These are phyloP conservation scores for Charaxes varanes DNA, from an alignment of 1,140 invertebrate species.

Conservation along the genomic window DNA sequence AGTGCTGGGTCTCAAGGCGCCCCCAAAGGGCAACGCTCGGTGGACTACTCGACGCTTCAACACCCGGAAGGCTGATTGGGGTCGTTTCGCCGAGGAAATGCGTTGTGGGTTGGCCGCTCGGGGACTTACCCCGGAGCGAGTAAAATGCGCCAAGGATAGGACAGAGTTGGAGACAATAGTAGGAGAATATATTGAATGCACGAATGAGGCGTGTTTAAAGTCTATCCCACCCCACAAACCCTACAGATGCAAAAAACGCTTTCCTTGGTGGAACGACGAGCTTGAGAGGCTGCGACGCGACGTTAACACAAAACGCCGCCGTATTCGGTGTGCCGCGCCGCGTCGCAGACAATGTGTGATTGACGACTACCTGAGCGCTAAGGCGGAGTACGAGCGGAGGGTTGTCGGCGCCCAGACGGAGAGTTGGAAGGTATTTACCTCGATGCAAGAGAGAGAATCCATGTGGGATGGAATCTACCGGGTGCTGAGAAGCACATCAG, in stretches of 20 bases:
- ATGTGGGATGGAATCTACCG: neutral
- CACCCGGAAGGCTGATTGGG: no score
- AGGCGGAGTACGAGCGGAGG: no score
- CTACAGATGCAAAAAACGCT: no score
- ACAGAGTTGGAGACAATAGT: neutral
- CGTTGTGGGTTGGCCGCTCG: no score
- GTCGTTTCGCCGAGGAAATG: no score
- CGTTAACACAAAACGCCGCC: neutral
- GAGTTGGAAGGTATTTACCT: neutral
- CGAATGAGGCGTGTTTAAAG: neutral
- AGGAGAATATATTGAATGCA: neutral
- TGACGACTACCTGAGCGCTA: neutral
- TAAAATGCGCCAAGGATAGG: neutral
- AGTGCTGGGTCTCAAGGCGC: neutral
- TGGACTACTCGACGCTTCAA: neutral
- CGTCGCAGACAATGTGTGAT: neutral
- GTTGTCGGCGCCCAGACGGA: neutral
- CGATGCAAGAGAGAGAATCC: slow-evolving; percentile 1
- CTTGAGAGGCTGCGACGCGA: no score
- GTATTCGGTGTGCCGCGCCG: neutral
- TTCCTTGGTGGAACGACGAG: no score
- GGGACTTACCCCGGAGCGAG: no score
- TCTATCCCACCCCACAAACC: no score
- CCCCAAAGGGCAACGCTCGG: neutral
- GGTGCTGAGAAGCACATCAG: slow-evolving; percentile 1